Conservation (phyloP, 2,113 vertebrate genomes). For the Cryptomyrus ogoouensis region DNA sequence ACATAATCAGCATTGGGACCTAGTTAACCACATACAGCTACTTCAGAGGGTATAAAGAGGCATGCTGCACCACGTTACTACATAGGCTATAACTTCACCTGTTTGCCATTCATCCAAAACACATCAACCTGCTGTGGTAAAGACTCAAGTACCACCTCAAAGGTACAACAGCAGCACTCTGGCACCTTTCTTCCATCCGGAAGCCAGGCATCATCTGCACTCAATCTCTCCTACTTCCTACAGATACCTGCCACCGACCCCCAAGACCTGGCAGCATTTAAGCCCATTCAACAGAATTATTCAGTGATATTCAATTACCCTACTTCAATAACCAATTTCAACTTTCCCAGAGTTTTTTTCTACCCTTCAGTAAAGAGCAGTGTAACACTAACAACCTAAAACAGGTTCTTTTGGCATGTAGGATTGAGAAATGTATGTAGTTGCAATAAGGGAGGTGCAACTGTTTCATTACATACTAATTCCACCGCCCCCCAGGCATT, state of each 20-base stretch:
- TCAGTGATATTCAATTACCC: not conserved
- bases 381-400: not conserved
- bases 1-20: not conserved
- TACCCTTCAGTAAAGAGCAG: not conserved
- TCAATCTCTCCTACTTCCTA: not conserved
- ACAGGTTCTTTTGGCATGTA: not conserved
- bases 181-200: not conserved
- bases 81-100: not conserved
- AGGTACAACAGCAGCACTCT: not conserved
- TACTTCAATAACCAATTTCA: not conserved
- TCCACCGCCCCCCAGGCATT: not conserved
- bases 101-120: not conserved
- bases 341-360: not conserved
- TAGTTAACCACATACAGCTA: not conserved
- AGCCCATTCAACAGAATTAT: not conserved
- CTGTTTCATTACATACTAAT: not conserved
- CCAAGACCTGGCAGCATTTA: not conserved
- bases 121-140: not conserved
- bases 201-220: not conserved
- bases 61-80: not conserved
- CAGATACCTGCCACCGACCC: not conserved
- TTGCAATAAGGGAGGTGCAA: not conserved
- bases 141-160: not conserved
- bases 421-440: not conserved
- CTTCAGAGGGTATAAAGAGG: not conserved